phyloP scores from a whole-genome alignment of 23 tunicate species.

The Botrylloides violaceus region DNA sequence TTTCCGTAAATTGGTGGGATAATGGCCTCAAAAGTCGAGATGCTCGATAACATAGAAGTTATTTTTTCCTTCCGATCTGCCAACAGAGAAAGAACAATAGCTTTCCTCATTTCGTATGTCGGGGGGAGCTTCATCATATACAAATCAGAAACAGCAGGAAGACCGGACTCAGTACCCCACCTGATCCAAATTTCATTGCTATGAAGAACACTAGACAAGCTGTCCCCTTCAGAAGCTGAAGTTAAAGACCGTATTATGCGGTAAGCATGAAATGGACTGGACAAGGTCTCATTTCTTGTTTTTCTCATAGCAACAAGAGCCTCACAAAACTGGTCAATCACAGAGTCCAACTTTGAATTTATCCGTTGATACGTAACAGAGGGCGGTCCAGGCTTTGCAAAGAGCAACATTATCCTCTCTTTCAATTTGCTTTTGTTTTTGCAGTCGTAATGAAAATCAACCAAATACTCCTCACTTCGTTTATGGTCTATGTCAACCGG shows the following conservation, averaged over 20 bases:
- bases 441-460: constrained; percentile 47
- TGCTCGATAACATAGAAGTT: constrained; percentile 25
- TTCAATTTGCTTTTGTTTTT: constrained; percentile 36
- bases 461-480: constrained; percentile 32
- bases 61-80: constrained; percentile 36
- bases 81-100: constrained; percentile 53
- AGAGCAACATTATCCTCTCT: constrained; percentile 50
- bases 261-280: constrained; percentile 67
- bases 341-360: constrained; percentile 58
- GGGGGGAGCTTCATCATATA: constrained; percentile 87
- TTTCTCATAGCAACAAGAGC: constrained; percentile 26
- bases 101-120: constrained; percentile 68
- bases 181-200: constrained; percentile 73
- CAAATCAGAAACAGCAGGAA: constrained; percentile 65
- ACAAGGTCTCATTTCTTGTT: constrained; percentile 18
- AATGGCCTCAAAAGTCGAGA: constrained; percentile 1
- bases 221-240: constrained; percentile 12
- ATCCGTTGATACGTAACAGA: constrained; percentile 54
- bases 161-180: constrained; percentile 69
- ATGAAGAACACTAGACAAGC: constrained; percentile 26
- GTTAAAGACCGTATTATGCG: background rate
- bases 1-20: constrained; percentile 84
- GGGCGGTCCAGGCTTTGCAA: constrained; percentile 78
- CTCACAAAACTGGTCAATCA: constrained; percentile 41
- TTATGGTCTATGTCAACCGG: constrained; percentile 8